A percentile compares a stretch with the other conserved stretches of the same genome.
Evolutionary conservation across 1,140 invertebrate species (phyloP).

Genomic region (Drosophila ananassae): DNA sequence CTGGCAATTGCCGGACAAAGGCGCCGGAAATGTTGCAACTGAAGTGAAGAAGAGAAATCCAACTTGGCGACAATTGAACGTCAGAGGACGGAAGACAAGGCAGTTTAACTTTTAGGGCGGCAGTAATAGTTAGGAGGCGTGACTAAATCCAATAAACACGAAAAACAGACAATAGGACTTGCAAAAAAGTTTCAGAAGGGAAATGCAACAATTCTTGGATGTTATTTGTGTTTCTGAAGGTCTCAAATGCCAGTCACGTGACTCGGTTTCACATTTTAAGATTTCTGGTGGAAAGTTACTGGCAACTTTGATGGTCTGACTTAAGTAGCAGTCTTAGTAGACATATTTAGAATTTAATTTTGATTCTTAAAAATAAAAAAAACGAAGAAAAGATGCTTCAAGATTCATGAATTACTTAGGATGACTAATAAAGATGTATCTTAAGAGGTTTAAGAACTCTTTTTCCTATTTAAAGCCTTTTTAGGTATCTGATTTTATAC

Average conservation of each 20-base stretch:
- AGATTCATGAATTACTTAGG: too few species aligned
- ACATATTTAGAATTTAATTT: background rate
- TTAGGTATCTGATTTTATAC: background rate
- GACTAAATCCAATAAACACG: slow-evolving; percentile 46
- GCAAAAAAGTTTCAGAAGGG: slow-evolving; percentile 37
- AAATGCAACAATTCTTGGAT: slow-evolving; percentile 28
- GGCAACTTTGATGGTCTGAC: slow-evolving; percentile 9
- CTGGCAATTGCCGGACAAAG: slow-evolving; percentile 37
- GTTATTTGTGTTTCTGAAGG: background rate
- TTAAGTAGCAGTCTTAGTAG: background rate
- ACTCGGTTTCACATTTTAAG: slow-evolving; percentile 41
- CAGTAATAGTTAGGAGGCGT: slow-evolving; percentile 23
- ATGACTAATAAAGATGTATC: too few species aligned
- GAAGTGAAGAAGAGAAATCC: slow-evolving; percentile 17
- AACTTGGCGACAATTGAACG: slow-evolving; percentile 36
- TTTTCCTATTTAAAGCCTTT: background rate
- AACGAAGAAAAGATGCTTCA: background rate
- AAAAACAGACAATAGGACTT: background rate
- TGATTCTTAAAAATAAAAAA: background rate
- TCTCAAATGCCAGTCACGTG: slow-evolving; percentile 54
- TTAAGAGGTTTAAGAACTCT: too few species aligned
- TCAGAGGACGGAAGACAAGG: slow-evolving; percentile 43
- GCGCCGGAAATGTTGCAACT: slow-evolving; percentile 55
- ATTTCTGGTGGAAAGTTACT: slow-evolving; percentile 19
- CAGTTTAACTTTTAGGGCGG: slow-evolving; percentile 52